Conservation (phyloP, 2,113 vertebrate species). For the Phyllostomus hastatus region DNA sequence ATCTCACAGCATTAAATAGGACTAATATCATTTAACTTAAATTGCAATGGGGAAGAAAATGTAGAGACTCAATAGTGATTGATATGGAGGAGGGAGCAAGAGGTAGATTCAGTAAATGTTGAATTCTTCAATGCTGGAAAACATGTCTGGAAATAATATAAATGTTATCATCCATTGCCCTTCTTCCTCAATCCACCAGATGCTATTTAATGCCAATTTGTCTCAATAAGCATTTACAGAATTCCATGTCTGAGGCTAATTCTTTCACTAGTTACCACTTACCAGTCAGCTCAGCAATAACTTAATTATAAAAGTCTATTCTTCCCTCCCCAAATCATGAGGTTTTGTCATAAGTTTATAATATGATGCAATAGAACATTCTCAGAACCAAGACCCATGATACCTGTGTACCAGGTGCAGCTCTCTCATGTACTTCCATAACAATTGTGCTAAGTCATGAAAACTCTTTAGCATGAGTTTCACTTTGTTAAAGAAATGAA, state of each 20-base stretch:
- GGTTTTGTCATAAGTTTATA: background rate
- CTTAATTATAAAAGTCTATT: background rate
- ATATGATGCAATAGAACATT: background rate
- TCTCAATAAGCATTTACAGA: background rate
- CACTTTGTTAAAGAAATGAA: background rate
- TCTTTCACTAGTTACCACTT: background rate
- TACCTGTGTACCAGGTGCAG: background rate
- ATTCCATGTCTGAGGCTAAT: background rate
- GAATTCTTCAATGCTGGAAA: background rate
- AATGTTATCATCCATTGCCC: background rate
- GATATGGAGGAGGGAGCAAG: background rate
- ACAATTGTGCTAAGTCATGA: background rate
- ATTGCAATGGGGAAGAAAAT: background rate
- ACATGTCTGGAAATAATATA: background rate
- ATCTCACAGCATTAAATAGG: background rate
- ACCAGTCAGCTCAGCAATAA: background rate
- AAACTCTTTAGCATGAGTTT: background rate
- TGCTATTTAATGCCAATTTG: background rate
- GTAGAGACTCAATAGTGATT: background rate
- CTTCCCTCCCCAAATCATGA: background rate
- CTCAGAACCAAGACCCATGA: background rate
- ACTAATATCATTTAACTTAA: background rate
- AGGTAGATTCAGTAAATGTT: background rate
- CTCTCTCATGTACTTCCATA: background rate
- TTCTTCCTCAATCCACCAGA: background rate